Percentiles rank a stretch among this genome's conserved stretches.
Conservation (phyloP, 2,888 invertebrate genomes). For the Craniophora ligustri region DNA sequence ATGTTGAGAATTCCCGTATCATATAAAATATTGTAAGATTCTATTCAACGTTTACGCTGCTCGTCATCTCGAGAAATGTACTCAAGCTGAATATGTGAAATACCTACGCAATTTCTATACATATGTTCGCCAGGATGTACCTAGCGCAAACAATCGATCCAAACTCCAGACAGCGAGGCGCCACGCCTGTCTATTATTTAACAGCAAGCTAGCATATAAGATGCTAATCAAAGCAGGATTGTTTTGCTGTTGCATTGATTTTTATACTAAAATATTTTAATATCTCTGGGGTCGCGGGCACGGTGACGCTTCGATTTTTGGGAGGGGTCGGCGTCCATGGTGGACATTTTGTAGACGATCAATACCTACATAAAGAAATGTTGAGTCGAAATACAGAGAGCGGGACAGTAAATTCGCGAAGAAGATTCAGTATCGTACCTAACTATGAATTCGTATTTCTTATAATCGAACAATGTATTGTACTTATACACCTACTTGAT, state of each 20-base stretch:
- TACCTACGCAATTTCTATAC: neutral
- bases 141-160: constrained; percentile 41
- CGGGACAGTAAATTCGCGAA: no score
- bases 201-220: constrained; percentile 10
- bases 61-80: no score
- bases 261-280: neutral
- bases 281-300: neutral
- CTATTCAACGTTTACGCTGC: no score
- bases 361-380: neutral
- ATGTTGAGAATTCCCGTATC: no score
- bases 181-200: constrained; percentile 38
- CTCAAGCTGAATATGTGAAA: no score
- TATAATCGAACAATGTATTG: no score
- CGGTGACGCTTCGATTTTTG: constrained; percentile 11
- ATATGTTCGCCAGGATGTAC: no score
- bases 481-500: neutral
- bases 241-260: constrained; percentile 1
- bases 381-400: neutral
- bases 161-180: constrained; percentile 44
- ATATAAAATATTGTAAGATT: no score
- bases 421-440: no score
- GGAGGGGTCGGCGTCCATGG: neutral
- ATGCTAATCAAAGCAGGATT: constrained; percentile 13
- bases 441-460: no score
- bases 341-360: constrained; percentile 9